These are phyloP conservation scores for Ruditapes philippinarum DNA, from an alignment of 1,140 invertebrate species.

Conservation along the genomic window DNA sequence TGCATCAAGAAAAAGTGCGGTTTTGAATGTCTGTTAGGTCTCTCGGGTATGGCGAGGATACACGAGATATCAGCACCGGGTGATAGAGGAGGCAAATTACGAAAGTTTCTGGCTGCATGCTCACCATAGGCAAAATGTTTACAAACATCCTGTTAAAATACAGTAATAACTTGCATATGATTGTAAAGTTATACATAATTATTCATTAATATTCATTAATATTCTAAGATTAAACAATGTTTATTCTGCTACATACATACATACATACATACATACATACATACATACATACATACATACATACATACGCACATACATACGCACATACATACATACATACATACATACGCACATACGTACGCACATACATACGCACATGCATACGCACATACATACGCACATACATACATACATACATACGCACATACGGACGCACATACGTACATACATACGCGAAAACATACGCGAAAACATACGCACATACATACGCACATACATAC, in stretches of 20 bases:
- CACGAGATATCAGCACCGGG: constrained; percentile 54
- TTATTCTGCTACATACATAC: not conserved
- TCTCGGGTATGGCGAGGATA: constrained; percentile 77
- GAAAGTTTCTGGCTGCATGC: constrained; percentile 54
- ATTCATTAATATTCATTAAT: no score
- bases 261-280: constrained; percentile 24
- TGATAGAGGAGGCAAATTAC: constrained; percentile 74
- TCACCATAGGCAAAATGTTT: constrained; percentile 83
- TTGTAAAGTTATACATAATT: no score
- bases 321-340: constrained; percentile 1
- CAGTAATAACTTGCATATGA: no score
- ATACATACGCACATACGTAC: not conserved
- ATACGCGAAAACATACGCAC: not conserved
- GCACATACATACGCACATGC: not conserved
- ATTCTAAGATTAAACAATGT: no score
- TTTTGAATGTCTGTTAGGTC: constrained; percentile 77
- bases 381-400: not conserved
- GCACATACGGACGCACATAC: no score
- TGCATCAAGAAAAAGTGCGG: constrained; percentile 76
- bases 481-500: constrained; percentile 12
- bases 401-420: constrained; percentile 19
- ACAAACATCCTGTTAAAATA: constrained; percentile 80
- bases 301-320: constrained; percentile 33
- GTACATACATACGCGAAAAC: not conserved
- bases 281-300: constrained; percentile 27